phyloP scores from a whole-genome alignment of 1,140 invertebrate genomes.

The Reticulitermes speratus region DNA sequence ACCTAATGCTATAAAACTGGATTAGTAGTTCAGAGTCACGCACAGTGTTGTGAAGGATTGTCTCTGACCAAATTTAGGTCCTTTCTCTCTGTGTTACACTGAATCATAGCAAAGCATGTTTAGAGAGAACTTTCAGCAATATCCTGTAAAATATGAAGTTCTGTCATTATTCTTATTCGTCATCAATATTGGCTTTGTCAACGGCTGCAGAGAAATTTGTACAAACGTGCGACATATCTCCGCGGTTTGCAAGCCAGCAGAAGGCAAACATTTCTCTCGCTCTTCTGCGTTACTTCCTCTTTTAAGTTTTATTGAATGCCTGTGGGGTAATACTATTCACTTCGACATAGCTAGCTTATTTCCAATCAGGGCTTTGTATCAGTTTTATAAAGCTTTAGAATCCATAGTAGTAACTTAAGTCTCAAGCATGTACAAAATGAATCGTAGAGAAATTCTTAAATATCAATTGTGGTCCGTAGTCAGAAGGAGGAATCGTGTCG shows the following conservation, averaged over 20 bases:
- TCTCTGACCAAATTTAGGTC: too few relatives aligned
- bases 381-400: neutral
- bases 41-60: too few relatives aligned
- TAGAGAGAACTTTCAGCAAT: too few relatives aligned
- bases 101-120: too few relatives aligned
- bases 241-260: too few relatives aligned
- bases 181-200: neutral
- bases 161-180: neutral
- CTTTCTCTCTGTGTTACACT: too few relatives aligned
- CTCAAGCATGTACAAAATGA: neutral
- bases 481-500: neutral
- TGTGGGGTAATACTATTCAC: neutral
- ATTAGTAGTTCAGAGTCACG: too few relatives aligned
- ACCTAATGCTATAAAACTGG: too few relatives aligned
- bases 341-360: neutral
- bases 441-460: neutral
- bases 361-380: neutral
- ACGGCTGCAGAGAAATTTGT: neutral
- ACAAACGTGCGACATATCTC: too few relatives aligned
- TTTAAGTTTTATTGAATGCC: conserved; percentile 13
- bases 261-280: too few relatives aligned
- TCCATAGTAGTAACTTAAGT: neutral
- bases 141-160: too few relatives aligned
- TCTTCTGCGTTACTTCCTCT: neutral
- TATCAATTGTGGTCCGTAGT: neutral